Conservation (phyloP, 2,113 vertebrate species). For the Gambusia holbrooki region DNA sequence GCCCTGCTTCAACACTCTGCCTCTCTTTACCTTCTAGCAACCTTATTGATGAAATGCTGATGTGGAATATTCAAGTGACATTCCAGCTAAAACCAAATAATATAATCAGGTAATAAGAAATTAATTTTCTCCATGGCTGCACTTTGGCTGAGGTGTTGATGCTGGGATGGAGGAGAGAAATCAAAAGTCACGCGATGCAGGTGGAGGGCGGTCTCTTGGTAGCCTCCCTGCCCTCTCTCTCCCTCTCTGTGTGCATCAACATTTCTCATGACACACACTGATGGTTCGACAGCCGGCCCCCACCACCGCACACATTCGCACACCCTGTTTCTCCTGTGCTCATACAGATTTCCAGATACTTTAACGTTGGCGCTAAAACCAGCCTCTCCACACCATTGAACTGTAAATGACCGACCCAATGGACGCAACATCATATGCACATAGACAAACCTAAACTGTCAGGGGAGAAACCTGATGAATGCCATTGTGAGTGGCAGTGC, state of each 20-base stretch:
- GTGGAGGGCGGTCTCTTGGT: constrained; percentile 23
- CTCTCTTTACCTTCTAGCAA: constrained; percentile 39
- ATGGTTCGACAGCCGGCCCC: constrained; percentile 37
- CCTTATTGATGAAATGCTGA: constrained; percentile 71
- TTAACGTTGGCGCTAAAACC: constrained; percentile 33
- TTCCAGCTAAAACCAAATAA: constrained; percentile 73
- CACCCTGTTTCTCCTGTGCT: constrained; percentile 26
- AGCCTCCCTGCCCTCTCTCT: constrained; percentile 12
- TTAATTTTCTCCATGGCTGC: constrained; percentile 86
- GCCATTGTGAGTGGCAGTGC: background rate
- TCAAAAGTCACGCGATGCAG: constrained; percentile 29
- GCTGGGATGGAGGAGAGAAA: constrained; percentile 52
- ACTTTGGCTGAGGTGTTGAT: constrained; percentile 79
- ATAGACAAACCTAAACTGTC: constrained; percentile 21
- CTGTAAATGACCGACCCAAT: constrained; percentile 49
- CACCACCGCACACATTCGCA: constrained; percentile 18
- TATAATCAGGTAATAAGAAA: constrained; percentile 82
- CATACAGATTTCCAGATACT: constrained; percentile 52
- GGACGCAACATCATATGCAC: constrained; percentile 5
- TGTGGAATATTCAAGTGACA: constrained; percentile 75
- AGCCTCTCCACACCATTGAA: constrained; percentile 29
- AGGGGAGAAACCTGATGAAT: constrained; percentile 14
- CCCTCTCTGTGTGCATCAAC: constrained; percentile 41
- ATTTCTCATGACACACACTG: constrained; percentile 61
- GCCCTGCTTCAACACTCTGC: constrained; percentile 34